These are phyloP conservation scores for Drosophila nebulosa DNA, from an alignment of 1,140 invertebrate species.

Conservation along the genomic window DNA sequence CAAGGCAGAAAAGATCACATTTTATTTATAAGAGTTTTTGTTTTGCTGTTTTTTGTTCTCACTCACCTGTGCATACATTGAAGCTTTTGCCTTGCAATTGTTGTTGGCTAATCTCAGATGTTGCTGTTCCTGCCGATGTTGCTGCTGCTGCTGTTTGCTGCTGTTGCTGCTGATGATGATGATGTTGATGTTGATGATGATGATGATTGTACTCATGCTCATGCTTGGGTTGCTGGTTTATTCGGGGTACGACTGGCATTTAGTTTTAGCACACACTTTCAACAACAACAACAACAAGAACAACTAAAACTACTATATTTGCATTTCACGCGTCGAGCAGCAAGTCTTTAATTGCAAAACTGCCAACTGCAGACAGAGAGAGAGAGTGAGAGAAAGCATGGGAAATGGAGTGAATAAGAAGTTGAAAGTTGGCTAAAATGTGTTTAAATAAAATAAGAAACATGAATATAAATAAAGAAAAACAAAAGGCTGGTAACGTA, in stretches of 20 bases:
- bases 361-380: constrained; percentile 21
- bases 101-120: constrained; percentile 1
- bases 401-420: background rate
- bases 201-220: background rate
- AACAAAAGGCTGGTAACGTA: too few relatives aligned
- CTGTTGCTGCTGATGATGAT: background rate
- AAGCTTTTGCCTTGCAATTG: background rate
- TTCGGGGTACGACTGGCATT: constrained; percentile 20
- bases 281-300: too few relatives aligned
- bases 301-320: constrained; percentile 11
- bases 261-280: constrained; percentile 18
- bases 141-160: background rate
- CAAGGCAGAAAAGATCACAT: too few relatives aligned
- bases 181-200: background rate
- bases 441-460: background rate
- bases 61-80: constrained; percentile 56
- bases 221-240: background rate
- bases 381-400: constrained; percentile 1
- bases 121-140: background rate
- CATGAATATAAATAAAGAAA: constrained; percentile 8
- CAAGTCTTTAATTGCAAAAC: constrained; percentile 40
- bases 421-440: background rate
- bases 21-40: background rate
- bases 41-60: background rate
- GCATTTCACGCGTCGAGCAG: background rate